Percentiles rank a stretch among this genome's conserved stretches.
phyloP scores from a whole-genome alignment of 1,140 invertebrate species.

The Stegodyphus dumicola region DNA sequence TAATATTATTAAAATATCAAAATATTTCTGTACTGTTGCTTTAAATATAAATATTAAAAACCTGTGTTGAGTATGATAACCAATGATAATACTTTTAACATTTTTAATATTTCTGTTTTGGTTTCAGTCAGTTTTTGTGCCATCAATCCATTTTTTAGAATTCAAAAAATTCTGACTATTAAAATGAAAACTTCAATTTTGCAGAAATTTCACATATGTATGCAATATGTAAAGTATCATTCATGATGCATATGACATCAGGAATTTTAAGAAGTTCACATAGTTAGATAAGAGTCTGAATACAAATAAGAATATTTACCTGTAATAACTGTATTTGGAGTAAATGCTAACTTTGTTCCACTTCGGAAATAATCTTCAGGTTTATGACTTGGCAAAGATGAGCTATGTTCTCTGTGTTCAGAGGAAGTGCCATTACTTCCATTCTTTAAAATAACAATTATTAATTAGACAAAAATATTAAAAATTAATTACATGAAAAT shows the following conservation, averaged over 20 bases:
- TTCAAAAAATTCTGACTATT: not conserved
- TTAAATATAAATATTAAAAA: too few relatives aligned
- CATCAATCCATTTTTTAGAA: not conserved
- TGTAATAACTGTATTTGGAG: conserved; percentile 33
- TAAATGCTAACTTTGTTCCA: conserved; percentile 5
- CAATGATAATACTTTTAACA: too few relatives aligned
- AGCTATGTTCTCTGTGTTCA: conserved; percentile 15
- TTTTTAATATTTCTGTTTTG: too few relatives aligned
- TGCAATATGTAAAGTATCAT: not conserved
- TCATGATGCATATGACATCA: not conserved
- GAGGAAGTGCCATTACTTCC: conserved; percentile 9
- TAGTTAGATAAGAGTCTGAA: not conserved
- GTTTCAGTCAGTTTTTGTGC: too few relatives aligned
- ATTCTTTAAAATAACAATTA: not conserved
- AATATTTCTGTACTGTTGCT: too few relatives aligned
- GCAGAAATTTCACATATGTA: not conserved
- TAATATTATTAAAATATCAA: too few relatives aligned
- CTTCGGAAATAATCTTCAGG: not conserved
- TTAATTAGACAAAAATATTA: not conserved
- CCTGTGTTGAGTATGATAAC: too few relatives aligned
- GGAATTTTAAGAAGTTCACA: not conserved
- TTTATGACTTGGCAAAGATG: conserved; percentile 19
- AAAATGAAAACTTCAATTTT: not conserved
- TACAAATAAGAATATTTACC: conserved; percentile 10
- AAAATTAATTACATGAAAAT: too few relatives aligned